Conservation (phyloP, 2,888 invertebrate genomes). For the Pherbina coryleti region DNA sequence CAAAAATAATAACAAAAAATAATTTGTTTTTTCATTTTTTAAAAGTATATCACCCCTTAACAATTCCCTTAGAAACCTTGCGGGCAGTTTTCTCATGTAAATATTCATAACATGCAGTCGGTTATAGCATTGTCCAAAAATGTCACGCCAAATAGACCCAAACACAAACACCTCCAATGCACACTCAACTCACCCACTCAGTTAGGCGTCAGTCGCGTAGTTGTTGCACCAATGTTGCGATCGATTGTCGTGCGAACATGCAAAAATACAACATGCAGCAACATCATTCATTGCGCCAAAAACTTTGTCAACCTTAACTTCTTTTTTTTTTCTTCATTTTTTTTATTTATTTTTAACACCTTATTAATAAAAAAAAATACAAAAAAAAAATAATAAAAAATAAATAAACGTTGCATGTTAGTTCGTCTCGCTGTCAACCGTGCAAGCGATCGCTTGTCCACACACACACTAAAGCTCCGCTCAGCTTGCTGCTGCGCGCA, state of each 20-base stretch:
- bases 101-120: too few species aligned
- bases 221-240: not conserved
- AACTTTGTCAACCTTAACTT: not conserved
- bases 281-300: too few species aligned
- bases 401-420: not conserved
- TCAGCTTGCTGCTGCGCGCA: not conserved
- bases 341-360: not conserved
- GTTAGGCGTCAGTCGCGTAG: not conserved
- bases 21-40: too few species aligned
- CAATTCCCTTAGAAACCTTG: too few species aligned
- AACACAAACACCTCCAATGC: not conserved
- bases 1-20: too few species aligned
- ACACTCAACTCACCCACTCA: not conserved
- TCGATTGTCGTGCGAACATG: slow-evolving; percentile 37
- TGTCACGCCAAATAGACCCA: slow-evolving; percentile 15
- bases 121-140: not conserved
- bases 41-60: too few species aligned
- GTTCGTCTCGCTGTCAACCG: not conserved
- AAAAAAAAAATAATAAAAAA: too few species aligned
- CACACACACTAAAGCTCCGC: not conserved
- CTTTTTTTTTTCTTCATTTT: not conserved
- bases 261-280: slow-evolving; percentile 20
- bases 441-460: not conserved
- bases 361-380: not conserved
- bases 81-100: too few species aligned